Conservation (phyloP, 2,797 vertebrate genomes). For the Urocyon cinereoargenteus region DNA sequence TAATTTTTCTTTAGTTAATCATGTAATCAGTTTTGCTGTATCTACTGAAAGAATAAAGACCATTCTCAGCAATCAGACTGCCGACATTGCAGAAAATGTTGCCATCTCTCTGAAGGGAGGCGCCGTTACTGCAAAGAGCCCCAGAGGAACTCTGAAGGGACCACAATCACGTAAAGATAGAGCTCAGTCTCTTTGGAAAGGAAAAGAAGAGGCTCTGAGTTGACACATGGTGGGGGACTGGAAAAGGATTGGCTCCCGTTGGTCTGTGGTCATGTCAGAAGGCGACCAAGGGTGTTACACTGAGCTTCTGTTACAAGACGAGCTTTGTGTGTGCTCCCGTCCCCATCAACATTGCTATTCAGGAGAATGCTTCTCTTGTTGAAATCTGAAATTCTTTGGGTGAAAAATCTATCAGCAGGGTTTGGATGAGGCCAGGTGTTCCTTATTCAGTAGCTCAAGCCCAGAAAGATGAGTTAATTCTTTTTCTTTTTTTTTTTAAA, state of each 20-base stretch:
- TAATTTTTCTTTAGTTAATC: conserved; percentile 37
- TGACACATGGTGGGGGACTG: neutral
- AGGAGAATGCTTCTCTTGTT: neutral
- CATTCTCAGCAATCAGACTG: neutral
- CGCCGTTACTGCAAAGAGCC: neutral
- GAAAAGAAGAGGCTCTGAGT: neutral
- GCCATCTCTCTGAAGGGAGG: neutral
- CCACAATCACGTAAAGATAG: neutral
- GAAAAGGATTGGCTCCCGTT: neutral
- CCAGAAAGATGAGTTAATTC: neutral
- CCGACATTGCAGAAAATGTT: neutral
- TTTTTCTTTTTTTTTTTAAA: no score
- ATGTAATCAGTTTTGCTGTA: neutral
- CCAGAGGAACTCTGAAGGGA: neutral
- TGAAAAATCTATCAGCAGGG: neutral
- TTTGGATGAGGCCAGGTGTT: neutral
- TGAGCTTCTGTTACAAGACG: neutral
- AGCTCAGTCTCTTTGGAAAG: neutral
- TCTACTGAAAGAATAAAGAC: neutral
- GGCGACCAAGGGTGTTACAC: neutral
- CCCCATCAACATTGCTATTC: neutral
- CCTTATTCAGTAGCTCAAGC: neutral
- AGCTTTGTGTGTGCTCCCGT: neutral
- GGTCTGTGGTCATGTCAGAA: neutral
- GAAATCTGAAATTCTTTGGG: neutral